Evolutionary conservation across 2,797 vertebrate genomes (phyloP).

Genomic region (Catharus ustulatus): DNA sequence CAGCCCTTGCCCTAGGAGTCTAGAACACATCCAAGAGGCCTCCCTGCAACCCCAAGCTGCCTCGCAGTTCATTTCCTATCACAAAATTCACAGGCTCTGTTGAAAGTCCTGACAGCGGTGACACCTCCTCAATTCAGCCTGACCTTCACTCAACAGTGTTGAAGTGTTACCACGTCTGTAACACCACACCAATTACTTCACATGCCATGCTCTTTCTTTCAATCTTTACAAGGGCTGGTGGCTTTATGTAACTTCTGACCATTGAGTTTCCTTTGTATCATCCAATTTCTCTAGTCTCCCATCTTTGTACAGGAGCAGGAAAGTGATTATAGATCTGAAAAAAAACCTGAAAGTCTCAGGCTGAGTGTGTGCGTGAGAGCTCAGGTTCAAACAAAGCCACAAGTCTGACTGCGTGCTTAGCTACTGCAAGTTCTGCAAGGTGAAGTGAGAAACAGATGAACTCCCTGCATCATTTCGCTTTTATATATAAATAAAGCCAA

Average conservation of each 20-base stretch:
- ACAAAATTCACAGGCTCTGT: accelerated
- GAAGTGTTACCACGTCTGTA: background rate
- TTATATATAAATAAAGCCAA: background rate
- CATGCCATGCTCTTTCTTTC: background rate
- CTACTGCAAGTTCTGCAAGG: background rate
- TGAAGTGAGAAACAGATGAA: background rate
- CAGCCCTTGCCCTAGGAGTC: background rate
- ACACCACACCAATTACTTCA: background rate
- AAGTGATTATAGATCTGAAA: background rate
- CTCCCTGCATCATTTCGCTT: background rate
- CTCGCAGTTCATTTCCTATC: background rate
- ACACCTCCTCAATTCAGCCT: background rate
- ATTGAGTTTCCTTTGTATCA: accelerated
- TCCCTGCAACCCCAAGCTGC: background rate
- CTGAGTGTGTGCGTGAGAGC: accelerated
- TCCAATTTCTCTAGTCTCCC: background rate
- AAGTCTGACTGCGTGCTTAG: background rate
- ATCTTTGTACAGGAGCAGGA: background rate
- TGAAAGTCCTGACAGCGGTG: background rate
- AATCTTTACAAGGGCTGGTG: background rate
- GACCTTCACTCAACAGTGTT: background rate
- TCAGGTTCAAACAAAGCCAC: background rate
- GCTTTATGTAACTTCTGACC: background rate
- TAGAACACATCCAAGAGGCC: background rate
- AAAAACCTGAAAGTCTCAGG: background rate